Conservation (phyloP, 2,797 vertebrate species). For the Labeo calbasu region DNA sequence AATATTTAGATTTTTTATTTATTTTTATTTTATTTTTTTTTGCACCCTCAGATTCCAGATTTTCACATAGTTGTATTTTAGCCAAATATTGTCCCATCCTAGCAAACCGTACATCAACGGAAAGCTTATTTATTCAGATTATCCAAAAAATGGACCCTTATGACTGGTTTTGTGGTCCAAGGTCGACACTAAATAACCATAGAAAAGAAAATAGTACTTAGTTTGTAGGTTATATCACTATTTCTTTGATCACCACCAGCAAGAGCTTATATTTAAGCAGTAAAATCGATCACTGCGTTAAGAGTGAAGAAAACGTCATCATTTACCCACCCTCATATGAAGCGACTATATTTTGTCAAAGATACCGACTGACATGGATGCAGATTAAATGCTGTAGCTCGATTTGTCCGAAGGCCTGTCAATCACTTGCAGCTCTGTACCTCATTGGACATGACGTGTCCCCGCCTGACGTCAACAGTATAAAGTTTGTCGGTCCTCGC, state of each 20-base stretch:
- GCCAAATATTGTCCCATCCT: too few species aligned
- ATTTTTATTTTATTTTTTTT: too few species aligned
- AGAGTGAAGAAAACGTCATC: not conserved
- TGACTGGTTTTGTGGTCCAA: too few species aligned
- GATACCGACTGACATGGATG: not conserved
- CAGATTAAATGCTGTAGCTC: too few species aligned
- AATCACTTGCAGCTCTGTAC: not conserved
- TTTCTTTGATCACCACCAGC: not conserved
- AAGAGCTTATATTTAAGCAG: not conserved
- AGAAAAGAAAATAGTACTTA: not conserved
- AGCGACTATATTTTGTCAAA: not conserved
- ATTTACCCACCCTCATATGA: not conserved
- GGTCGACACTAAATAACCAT: too few species aligned
- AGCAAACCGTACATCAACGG: too few species aligned
- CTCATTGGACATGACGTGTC: conserved; percentile 30
- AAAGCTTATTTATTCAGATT: too few species aligned
- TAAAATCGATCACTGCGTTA: not conserved
- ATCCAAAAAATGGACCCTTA: too few species aligned
- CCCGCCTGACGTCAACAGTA: not conserved
- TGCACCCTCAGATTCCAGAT: too few species aligned
- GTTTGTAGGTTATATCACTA: not conserved
- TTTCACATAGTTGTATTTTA: too few species aligned
- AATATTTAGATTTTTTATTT: too few species aligned
- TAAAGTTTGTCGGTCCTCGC: conserved; percentile 14
- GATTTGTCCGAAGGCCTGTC: conserved; percentile 41